A percentile compares a stretch with the other conserved stretches of the same genome.
Evolutionary conservation across 2,797 vertebrate genomes (phyloP).

Genomic region (Lerista edwardsae): DNA sequence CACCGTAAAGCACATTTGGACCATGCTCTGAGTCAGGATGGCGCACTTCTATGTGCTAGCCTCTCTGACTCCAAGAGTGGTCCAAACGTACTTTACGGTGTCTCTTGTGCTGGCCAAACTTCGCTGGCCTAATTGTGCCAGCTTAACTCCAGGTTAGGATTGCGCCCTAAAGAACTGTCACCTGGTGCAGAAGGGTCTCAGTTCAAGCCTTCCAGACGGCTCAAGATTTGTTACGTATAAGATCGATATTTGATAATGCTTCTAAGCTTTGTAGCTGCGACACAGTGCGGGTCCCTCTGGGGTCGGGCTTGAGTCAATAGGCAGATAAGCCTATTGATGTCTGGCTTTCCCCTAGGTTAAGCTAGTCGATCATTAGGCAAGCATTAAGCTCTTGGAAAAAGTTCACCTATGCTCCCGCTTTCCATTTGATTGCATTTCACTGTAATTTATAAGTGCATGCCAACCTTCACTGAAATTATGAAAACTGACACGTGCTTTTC

Average conservation of each 20-base stretch:
- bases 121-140: too few species aligned
- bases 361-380: background rate
- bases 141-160: too few species aligned
- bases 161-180: background rate
- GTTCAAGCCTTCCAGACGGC: background rate
- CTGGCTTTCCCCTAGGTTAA: background rate
- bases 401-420: background rate
- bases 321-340: background rate
- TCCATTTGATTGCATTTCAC: background rate
- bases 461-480: slow-evolving; percentile 1
- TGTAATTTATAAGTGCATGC: background rate
- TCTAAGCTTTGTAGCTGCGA: background rate
- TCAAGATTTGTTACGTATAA: background rate
- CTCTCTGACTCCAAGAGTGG: too few species aligned
- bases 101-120: too few species aligned
- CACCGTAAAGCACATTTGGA: too few species aligned
- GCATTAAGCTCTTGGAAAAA: background rate
- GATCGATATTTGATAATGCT: background rate
- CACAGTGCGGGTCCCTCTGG: background rate
- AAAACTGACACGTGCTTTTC: background rate
- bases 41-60: too few species aligned
- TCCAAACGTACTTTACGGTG: too few species aligned
- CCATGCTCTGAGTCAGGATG: too few species aligned
- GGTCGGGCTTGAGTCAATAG: background rate
- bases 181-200: background rate